phyloP scores from a whole-genome alignment of 2,797 vertebrate species.

The Gallinago nigripennis region DNA sequence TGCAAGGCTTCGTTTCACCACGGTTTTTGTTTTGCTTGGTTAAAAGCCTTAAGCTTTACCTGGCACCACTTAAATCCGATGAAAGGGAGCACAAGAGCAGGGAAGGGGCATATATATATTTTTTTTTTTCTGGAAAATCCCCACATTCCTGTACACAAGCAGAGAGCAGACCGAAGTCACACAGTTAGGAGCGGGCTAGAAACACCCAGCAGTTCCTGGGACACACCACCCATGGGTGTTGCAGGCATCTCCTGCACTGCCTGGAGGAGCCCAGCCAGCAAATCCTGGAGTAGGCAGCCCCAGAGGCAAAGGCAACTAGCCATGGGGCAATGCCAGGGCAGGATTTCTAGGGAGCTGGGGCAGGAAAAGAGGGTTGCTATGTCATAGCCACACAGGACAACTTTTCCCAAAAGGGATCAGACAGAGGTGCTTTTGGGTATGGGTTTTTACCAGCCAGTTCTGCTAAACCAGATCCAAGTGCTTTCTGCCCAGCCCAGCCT shows the following conservation, averaged over 20 bases:
- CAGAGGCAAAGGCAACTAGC: neutral
- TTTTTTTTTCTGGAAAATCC: neutral
- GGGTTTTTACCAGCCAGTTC: neutral
- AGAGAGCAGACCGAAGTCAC: neutral
- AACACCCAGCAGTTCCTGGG: neutral
- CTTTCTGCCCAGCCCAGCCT: neutral
- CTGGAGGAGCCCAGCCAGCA: neutral
- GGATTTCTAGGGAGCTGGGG: neutral
- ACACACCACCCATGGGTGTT: neutral
- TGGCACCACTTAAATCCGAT: neutral
- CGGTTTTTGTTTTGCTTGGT: neutral
- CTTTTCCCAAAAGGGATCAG: neutral
- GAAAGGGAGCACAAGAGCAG: neutral
- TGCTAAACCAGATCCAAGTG: neutral
- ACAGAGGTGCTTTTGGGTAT: neutral
- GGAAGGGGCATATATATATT: neutral
- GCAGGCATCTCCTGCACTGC: neutral
- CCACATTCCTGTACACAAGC: neutral
- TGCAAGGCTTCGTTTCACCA: neutral
- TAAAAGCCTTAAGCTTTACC: conserved; percentile 15
- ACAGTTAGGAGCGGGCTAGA: neutral
- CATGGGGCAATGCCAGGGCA: neutral
- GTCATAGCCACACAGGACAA: neutral
- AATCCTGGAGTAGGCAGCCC: neutral
- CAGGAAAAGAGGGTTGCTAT: neutral